Percentiles rank a stretch among this genome's conserved stretches.
Conservation (phyloP, 2,797 vertebrate genomes). For the Karalla daura region DNA sequence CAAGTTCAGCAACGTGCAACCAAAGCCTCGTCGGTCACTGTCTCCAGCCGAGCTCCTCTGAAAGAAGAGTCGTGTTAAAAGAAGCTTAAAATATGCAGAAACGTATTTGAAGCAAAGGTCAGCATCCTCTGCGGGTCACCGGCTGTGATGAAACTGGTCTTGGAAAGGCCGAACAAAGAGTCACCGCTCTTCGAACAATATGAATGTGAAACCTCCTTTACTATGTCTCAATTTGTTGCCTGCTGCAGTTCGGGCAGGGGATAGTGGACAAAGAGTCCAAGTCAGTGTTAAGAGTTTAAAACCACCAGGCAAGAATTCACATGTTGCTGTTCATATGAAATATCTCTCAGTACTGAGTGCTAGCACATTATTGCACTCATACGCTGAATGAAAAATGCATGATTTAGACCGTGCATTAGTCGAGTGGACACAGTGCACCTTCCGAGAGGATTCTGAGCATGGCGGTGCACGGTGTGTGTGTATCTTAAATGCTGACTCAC, state of each 20-base stretch:
- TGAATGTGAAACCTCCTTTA: too few species aligned
- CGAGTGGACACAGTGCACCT: slow-evolving; percentile 12
- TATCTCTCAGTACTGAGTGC: background rate
- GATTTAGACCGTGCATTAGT: background rate
- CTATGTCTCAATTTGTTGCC: background rate
- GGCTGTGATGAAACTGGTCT: background rate
- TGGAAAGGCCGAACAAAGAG: background rate
- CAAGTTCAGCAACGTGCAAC: background rate
- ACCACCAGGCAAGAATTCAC: background rate
- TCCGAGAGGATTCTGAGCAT: slow-evolving; percentile 5
- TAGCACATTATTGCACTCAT: background rate
- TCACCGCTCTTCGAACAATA: too few species aligned
- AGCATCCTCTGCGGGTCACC: slow-evolving; percentile 9
- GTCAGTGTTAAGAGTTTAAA: too few species aligned
- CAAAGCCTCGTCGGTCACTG: background rate
- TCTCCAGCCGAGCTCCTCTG: background rate
- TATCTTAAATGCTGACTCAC: slow-evolving; percentile 32
- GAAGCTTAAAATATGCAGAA: background rate
- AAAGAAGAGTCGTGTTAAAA: slow-evolving; percentile 4
- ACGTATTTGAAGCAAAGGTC: too few species aligned
- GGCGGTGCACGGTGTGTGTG: background rate
- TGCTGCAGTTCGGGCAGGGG: background rate
- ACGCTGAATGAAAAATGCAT: background rate
- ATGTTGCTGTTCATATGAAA: background rate
- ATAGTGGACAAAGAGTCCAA: too few species aligned